phyloP scores from a whole-genome alignment of 2,888 invertebrate genomes.

The Neoitamus cyanurus region DNA sequence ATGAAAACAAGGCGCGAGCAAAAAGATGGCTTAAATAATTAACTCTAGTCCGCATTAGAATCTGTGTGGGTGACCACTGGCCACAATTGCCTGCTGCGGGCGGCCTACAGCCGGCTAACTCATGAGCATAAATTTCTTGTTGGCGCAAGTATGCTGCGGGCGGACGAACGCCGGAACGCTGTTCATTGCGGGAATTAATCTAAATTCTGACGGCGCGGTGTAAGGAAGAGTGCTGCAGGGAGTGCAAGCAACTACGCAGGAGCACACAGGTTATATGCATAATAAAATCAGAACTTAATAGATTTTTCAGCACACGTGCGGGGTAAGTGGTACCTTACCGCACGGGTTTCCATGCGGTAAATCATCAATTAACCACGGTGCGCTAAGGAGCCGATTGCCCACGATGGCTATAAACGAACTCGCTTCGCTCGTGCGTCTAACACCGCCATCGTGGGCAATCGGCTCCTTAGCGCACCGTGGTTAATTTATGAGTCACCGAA shows the following conservation, averaged over 20 bases:
- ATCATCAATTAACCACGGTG: too few species aligned
- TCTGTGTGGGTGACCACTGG: constrained; percentile 32
- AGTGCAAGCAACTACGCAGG: neutral
- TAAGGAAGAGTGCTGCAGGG: neutral
- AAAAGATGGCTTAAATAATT: constrained; percentile 34
- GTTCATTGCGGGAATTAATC: neutral
- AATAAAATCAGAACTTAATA: constrained; percentile 15
- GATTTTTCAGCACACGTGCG: too few species aligned
- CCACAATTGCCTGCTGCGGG: constrained; percentile 16
- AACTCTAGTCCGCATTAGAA: constrained; percentile 30
- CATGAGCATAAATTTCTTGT: neutral
- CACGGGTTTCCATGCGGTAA: too few species aligned
- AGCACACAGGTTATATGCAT: neutral
- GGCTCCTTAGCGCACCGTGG: too few species aligned
- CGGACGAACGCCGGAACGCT: neutral
- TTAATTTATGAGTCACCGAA: too few species aligned
- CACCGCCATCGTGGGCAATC: too few species aligned
- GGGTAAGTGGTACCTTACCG: too few species aligned
- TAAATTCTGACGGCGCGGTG: constrained; percentile 3
- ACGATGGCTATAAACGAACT: too few species aligned
- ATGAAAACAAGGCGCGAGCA: neutral
- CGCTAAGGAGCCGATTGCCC: too few species aligned
- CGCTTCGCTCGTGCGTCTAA: too few species aligned
- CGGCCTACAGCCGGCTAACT: constrained; percentile 1
- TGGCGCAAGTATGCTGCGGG: neutral